Conservation (phyloP, 2,888 invertebrate species). For the Melanotus villosus region DNA sequence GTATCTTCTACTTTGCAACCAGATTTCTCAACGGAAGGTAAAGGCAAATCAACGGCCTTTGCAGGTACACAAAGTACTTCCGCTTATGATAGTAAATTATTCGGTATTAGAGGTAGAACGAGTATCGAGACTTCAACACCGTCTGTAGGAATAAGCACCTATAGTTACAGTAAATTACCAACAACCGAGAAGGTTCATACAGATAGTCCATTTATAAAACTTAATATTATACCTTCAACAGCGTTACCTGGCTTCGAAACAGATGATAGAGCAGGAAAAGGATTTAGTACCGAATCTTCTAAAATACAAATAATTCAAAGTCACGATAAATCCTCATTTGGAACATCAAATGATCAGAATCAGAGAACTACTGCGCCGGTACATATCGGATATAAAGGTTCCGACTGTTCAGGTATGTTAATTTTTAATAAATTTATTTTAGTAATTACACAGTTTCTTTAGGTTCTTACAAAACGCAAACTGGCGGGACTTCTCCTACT, state of each 20-base stretch:
- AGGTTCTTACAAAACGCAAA: background rate
- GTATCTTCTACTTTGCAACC: constrained; percentile 15
- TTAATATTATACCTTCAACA: constrained; percentile 20
- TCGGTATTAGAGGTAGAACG: too few species aligned
- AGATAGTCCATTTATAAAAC: constrained; percentile 30
- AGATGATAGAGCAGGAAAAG: constrained; percentile 1
- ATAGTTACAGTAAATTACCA: background rate
- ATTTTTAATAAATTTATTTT: background rate
- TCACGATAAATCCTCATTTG: background rate
- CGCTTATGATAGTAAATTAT: background rate
- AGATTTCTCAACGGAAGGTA: background rate
- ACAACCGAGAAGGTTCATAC: background rate
- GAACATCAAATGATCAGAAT: too few species aligned
- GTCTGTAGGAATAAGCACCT: background rate
- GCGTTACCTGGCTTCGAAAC: background rate
- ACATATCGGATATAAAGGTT: too few species aligned
- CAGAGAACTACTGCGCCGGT: too few species aligned
- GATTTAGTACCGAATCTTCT: background rate
- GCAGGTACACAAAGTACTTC: background rate
- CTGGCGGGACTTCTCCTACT: background rate
- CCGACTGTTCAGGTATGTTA: too few species aligned
- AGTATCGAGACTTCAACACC: background rate
- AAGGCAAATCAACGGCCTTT: background rate
- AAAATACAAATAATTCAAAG: constrained; percentile 16
- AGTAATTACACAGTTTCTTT: background rate